phyloP scores from a whole-genome alignment of 2,888 invertebrate species.

The Exephanes ischioxanthus region DNA sequence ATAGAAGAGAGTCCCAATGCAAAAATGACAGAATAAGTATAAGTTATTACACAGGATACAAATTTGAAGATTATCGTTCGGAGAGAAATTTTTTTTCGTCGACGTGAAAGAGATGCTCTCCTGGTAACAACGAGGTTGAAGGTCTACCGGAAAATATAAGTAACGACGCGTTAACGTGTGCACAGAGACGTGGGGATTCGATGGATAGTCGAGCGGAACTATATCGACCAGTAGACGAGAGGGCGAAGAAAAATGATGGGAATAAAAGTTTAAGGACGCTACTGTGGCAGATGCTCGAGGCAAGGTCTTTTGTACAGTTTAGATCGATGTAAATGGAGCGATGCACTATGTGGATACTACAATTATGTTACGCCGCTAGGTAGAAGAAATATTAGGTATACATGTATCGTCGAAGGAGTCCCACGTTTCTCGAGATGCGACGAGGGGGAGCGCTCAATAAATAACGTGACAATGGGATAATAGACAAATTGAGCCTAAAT shows the following conservation, averaged over 20 bases:
- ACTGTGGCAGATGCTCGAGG: slow-evolving; percentile 51
- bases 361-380: slow-evolving; percentile 5
- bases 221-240: slow-evolving; percentile 34
- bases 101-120: neutral
- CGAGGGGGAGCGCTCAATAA: slow-evolving; percentile 79
- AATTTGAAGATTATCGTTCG: too few species aligned
- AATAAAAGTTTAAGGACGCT: slow-evolving; percentile 7
- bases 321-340: slow-evolving; percentile 50
- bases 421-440: slow-evolving; percentile 67
- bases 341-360: slow-evolving; percentile 20
- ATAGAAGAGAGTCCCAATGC: too few species aligned
- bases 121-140: neutral
- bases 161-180: slow-evolving; percentile 21
- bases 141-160: slow-evolving; percentile 24
- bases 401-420: slow-evolving; percentile 66
- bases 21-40: too few species aligned
- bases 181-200: slow-evolving; percentile 6
- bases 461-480: slow-evolving; percentile 82
- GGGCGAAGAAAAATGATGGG: slow-evolving; percentile 15
- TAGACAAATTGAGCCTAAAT: slow-evolving; percentile 83
- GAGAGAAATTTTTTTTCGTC: neutral
- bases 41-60: too few species aligned
- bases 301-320: neutral
- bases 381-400: slow-evolving; percentile 15
- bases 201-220: slow-evolving; percentile 45